Base-by-base conservation (phyloP, 2,113 vertebrate genomes). In the Cercopithecus mona region DNA sequence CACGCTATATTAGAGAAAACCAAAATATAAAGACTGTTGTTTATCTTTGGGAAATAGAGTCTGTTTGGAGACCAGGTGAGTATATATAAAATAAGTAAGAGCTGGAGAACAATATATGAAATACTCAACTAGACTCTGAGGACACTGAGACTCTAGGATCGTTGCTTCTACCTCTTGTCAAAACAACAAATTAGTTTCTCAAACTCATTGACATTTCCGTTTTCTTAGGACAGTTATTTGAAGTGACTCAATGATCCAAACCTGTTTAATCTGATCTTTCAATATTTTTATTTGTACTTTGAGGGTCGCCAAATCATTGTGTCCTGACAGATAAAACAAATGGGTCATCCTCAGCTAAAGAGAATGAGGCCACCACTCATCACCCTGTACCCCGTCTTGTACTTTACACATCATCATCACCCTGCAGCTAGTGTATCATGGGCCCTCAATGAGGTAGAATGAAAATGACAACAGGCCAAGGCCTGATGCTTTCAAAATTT, bases 401-500 rank as follows among this genome's bases (percentile, higher is more conserved):
- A 52, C 25, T 94, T 97, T 92, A 73, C 25, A 73, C 45, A 17
- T 66, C 40, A 70, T 81, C 84, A 92, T n/a, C 7, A 55, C 73
- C 40, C 20, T 20, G 80, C 66, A 48, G 40, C 72, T 40, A 45
- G 25, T 57, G n/a, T 52, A 78, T 83, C 50, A 79, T 45, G 75
- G 55, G 64, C 25, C 50, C 9, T 94, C 43, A 0, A 5, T 80
- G 48, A 88, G 66, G 81, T 18, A 90, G 78, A 88, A 95, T 82
- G 82, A 87, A 88, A 81, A n/a, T 78, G 81, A 97, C 84, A 96
- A 90, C 30, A 83, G 50, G 90, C 76, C 81, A 94, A 96, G 66
- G 55, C 64, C 87, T 97, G 88, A 87, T 5, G 12, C 85, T 91
- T 94, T 95, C 78, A 73, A 81, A 81, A 96, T 57, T 92, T 95